Percentiles rank a stretch among this genome's conserved stretches.
phyloP scores from a whole-genome alignment of 2,113 vertebrate genomes.

The Mustela nigripes region DNA sequence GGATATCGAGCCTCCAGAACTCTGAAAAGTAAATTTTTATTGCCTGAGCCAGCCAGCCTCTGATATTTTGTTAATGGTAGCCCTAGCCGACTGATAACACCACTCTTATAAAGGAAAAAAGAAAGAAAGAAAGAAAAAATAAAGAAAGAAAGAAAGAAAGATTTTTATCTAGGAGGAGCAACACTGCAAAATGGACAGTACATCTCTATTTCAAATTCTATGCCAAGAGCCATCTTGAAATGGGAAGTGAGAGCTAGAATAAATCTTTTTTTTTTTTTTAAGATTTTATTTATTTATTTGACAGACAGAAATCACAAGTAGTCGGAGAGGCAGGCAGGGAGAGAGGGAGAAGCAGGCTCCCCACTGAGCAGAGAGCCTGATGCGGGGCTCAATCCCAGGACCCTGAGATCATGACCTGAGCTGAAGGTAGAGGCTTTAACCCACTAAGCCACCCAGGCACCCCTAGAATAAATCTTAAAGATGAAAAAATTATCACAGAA shows the following conservation, averaged over 20 bases:
- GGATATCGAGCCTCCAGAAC: background rate
- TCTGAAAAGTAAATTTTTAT: background rate
- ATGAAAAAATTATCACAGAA: background rate
- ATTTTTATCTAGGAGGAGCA: background rate
- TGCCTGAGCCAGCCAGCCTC: background rate
- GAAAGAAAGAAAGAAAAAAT: too few relatives aligned
- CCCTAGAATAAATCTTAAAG: conserved; percentile 39
- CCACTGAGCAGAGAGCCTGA: too few relatives aligned
- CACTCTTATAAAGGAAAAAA: background rate
- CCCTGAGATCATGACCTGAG: too few relatives aligned
- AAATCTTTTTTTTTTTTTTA: background rate
- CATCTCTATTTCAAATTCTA: conserved; percentile 45
- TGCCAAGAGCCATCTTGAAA: background rate
- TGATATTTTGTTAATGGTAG: background rate
- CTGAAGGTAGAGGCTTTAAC: too few relatives aligned
- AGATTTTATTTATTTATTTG: too few relatives aligned
- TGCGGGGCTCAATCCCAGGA: too few relatives aligned
- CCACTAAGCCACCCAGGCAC: too few relatives aligned
- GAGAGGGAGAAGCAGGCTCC: too few relatives aligned
- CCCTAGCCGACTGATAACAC: background rate
- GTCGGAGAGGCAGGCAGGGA: too few relatives aligned
- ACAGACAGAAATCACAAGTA: too few relatives aligned
- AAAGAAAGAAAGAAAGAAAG: background rate
- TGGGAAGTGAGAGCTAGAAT: conserved; percentile 53
- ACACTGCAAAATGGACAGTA: background rate